Base-by-base conservation (phyloP, 2,797 vertebrate genomes). In the Arrhamphus sclerolepis region DNA sequence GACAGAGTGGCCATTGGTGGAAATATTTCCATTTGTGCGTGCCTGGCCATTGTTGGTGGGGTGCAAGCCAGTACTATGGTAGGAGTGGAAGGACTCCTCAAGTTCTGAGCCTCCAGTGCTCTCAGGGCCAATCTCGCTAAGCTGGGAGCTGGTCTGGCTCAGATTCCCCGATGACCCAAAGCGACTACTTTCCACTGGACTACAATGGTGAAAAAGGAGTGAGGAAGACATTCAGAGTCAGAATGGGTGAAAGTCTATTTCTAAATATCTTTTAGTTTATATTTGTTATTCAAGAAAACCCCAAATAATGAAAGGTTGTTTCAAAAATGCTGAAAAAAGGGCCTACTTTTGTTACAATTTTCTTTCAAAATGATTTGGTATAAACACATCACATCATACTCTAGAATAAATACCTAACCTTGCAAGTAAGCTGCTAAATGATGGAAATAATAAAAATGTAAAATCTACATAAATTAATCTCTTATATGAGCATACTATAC, bases 131-230 rank as follows among this genome's bases (percentile, higher is more conserved):
- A 88, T 89, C 77, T 98, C 98, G 60, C 97, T 98, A 40, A 96
- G 92, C 67, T 96, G 96, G 78, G 96, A 98, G 84, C 97, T 98
- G 63, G 92, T 92, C 88, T 96, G 96, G 87, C 97, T 99, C 82
- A 98, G 89, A 75, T 98, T 97, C 81, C 96, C 96, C 41, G 98
- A 98, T 50, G 97, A 99, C 58, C 95, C 93, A 28, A 95, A 97
- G 74, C 91, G 95, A 91, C 95, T 98, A 89, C 96, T 98, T 88
- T 94, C 94, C 88, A 90, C 93, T 55, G 96, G 96, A 91, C 97
- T 99, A 88, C 20, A 87, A 67, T 76, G 65, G 80, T 75, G 57
- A 92, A 34, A 89, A 52, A 86, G 20, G 22, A 49, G 31, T 66
- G 17, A 79, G 40, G 48, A 71, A 85, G 73, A 81, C 39, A 66